Conservation (phyloP, 1,140 invertebrate genomes). For the Drosophila takahashii region DNA sequence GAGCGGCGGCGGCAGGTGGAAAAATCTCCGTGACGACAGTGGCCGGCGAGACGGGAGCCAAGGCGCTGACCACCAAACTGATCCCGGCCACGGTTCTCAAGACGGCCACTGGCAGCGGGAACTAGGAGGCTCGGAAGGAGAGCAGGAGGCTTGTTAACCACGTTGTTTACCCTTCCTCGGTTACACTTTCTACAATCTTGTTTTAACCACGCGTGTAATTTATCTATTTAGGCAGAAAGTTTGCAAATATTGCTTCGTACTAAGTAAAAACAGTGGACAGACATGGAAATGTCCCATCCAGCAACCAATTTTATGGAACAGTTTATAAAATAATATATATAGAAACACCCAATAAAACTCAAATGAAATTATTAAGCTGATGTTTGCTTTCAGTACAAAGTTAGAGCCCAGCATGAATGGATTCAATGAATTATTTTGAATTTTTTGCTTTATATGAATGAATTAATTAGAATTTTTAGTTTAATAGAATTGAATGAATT, state of each 20-base stretch:
- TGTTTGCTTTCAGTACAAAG: neutral
- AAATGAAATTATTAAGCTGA: constrained; percentile 29
- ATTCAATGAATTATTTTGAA: no score
- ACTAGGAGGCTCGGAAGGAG: constrained; percentile 39
- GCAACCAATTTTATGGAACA: constrained; percentile 19
- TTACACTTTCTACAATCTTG: constrained; percentile 38
- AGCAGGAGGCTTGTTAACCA: constrained; percentile 66
- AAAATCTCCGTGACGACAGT: constrained; percentile 50
- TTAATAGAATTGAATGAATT: no score
- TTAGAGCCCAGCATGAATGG: no score
- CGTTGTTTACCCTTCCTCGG: constrained; percentile 44
- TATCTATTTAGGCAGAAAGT: constrained; percentile 44
- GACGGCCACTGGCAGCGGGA: constrained; percentile 61
- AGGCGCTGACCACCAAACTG: constrained; percentile 56
- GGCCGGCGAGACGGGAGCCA: constrained; percentile 18
- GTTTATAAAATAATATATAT: constrained; percentile 32
- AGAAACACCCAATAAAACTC: constrained; percentile 52
- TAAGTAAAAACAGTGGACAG: constrained; percentile 14
- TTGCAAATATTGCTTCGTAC: constrained; percentile 37
- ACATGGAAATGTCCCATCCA: constrained; percentile 3
- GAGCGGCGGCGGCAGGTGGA: constrained; percentile 10
- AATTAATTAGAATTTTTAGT: no score
- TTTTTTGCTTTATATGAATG: no score
- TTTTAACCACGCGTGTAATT: constrained; percentile 26
- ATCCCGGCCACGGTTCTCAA: constrained; percentile 61